Evolutionary conservation across 2,797 vertebrate species (phyloP), one percentile per base, ranked within the genome.

Genomic region (Huso huso): DNA sequence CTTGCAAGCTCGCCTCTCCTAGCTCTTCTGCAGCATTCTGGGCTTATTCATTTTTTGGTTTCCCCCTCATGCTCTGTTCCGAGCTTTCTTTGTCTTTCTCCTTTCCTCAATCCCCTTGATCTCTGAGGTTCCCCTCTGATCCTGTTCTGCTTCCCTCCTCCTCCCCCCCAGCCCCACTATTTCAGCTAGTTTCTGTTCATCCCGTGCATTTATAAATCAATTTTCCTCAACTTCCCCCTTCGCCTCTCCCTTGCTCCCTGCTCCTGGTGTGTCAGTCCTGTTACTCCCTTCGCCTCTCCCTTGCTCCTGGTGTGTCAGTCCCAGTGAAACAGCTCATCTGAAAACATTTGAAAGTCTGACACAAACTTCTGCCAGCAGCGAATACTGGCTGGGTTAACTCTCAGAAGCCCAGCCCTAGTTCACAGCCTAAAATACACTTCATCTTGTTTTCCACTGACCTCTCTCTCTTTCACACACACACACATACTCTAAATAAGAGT

Each of bases 261-360:
- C 58, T 69, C 60, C 61, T 62, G 15, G 49, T 13, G 64, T 11
- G 65, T 68, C 66, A 23, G 13, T 51, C 23, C 66, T 51, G 51
- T 9, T 51, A 11, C 62, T 66, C 49, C 23, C 58, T 11, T 6
- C 11, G 11, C 52, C 58, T 68, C 64, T 67, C 62, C 65, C 68
- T 70, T 64, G 48, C 63, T 65, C 48, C 65, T 64, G 70, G 63
- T 49, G 51, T 51, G 9, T 4, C 59, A 66, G 12, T 52, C 15
- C 58, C 51, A 49, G 59, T 6, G 18, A 48, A 67, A 23, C 59
- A 51, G 59, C 66, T 60, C 60, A 55, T 49, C 12, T 6, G 8
- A 66, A 57, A 73, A 66, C 66, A 61, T 67, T 64, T 66, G 64
- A 66, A 67, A n/a, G 52, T 8, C 13, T 51, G 66, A 6, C 64